Evolutionary conservation across 2,888 invertebrate genomes (phyloP).

Genomic region (Parascotia fuliginaria): DNA sequence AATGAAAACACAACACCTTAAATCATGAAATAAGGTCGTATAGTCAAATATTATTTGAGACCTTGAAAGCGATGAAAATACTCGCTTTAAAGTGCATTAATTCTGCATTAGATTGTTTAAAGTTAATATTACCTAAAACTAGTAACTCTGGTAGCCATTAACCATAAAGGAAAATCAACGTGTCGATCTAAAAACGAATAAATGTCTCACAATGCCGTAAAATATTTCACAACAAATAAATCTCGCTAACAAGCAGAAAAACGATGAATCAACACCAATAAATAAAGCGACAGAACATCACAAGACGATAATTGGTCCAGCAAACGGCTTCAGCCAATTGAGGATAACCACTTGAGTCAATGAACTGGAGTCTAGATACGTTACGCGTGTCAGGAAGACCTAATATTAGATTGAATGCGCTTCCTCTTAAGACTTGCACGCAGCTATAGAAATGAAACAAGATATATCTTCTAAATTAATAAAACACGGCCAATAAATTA

Average conservation of each 20-base stretch:
- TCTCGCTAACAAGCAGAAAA: slow-evolving; percentile 54
- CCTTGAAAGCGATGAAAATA: too few species aligned
- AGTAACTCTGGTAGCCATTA: too few species aligned
- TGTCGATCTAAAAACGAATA: too few species aligned
- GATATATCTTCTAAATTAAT: background rate
- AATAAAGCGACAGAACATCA: slow-evolving; percentile 55
- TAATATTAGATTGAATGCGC: slow-evolving; percentile 29
- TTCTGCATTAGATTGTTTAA: too few species aligned
- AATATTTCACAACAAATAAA: slow-evolving; percentile 33
- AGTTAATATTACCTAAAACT: too few species aligned
- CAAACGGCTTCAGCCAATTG: slow-evolving; percentile 68
- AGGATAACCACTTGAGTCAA: slow-evolving; percentile 68
- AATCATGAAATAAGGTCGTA: too few species aligned
- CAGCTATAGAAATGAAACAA: background rate
- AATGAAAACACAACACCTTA: too few species aligned
- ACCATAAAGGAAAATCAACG: too few species aligned
- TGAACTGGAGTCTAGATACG: slow-evolving; percentile 57
- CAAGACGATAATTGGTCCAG: slow-evolving; percentile 69
- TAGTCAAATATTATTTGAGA: too few species aligned
- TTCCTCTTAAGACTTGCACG: slow-evolving; percentile 1
- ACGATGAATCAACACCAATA: slow-evolving; percentile 64
- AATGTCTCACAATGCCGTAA: background rate
- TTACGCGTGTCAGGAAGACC: slow-evolving; percentile 33
- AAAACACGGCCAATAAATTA: background rate
- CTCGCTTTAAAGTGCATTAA: too few species aligned